Evolutionary conservation across 2,797 vertebrate species (phyloP), one percentile per base, ranked within the genome.

Genomic region (Pipistrellus kuhlii): DNA sequence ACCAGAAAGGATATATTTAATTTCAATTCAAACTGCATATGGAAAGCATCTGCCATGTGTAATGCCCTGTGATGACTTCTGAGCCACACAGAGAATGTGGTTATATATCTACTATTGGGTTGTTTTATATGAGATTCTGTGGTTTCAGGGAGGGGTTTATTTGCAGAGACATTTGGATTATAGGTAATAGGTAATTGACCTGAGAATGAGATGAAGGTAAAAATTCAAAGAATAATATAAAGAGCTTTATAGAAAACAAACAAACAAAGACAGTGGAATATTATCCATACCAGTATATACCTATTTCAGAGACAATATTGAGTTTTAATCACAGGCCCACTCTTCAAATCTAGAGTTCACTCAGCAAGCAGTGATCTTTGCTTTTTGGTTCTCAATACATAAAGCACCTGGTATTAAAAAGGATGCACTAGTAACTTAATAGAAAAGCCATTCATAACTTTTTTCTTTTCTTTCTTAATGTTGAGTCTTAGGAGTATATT

Each of bases 391-490:
- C 8, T 53, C 57, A 55, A 51, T 48, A 84, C n/a, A 32, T 68
- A 77, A 69, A 86, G 13, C 20, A 82, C 14, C 12, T 1, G 0
- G 14, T 85, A 23, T 77, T 8, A 13, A 11, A 68, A 90, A 62
- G 25, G 10, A 69, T 68, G 10, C 1, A 6, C 41, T 35, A 80
- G 57, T 23, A 68, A 78, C 46, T 25, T 38, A 35, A 57, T 7
- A 62, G 83, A 64, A 78, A 55, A 55, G 23, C 23, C 35, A 55
- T 48, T 5, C 11, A 7, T 21, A 55, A 51, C n/a, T 21, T 80
- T 75, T 17, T 76, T 6, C 76, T 83, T 94, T 84, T 76, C 27
- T 77, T 87, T 8, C 69, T 90, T 88, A 71, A 25, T 62, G 75
- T 4, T 89, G 78, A 82, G 10, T 78, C 21, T 84, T 48, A 41